These are phyloP conservation scores for Eristalinus aeneus DNA, from an alignment of 2,888 invertebrate genomes.

Conservation along the genomic window DNA sequence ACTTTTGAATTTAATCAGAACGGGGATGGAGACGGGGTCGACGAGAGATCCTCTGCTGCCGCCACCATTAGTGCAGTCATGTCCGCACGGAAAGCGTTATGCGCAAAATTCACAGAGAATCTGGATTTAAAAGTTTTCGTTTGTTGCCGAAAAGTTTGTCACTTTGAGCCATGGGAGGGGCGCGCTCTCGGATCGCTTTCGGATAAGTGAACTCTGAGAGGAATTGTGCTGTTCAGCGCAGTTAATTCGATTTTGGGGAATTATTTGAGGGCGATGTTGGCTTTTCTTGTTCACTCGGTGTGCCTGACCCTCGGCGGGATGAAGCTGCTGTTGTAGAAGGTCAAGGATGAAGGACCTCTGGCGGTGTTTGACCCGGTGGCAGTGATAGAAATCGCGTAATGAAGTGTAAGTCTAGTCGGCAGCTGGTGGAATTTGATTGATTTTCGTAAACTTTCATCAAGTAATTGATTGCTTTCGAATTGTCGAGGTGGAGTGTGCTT, in stretches of 20 bases:
- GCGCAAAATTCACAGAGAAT: conserved; percentile 1
- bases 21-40: neutral
- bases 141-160: conserved; percentile 19
- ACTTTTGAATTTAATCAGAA: conserved; percentile 18
- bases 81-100: neutral
- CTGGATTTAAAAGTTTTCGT: neutral
- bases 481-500: neutral
- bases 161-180: neutral
- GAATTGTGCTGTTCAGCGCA: neutral
- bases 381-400: neutral
- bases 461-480: neutral
- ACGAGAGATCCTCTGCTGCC: too few species aligned
- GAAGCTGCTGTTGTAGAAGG: neutral
- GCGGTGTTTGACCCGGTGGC: neutral
- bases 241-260: conserved; percentile 11
- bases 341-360: neutral
- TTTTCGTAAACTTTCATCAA: neutral
- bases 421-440: neutral
- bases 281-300: neutral
- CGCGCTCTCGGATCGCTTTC: neutral
- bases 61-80: neutral
- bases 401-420: neutral
- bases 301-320: neutral
- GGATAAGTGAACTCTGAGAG: neutral
- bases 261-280: neutral